Evolutionary conservation across 2,797 vertebrate genomes (phyloP).

Genomic region (Borostomias antarcticus): DNA sequence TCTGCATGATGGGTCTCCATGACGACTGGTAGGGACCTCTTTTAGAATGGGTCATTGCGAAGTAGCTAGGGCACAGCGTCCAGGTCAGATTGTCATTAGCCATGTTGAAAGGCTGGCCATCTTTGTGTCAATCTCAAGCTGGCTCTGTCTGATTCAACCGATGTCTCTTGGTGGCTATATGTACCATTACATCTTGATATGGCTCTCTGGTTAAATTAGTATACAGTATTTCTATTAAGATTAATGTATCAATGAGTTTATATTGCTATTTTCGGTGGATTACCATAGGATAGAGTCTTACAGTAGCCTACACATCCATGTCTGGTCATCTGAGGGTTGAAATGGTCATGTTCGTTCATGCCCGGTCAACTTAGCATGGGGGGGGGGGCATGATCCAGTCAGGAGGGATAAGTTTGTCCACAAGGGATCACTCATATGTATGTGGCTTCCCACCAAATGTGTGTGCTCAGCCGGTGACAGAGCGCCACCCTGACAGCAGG

Average conservation of each 20-base stretch:
- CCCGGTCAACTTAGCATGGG: neutral
- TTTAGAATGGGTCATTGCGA: neutral
- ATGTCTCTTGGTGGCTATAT: no score
- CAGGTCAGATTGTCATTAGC: constrained; percentile 54
- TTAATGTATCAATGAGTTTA: no score
- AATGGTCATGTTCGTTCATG: no score
- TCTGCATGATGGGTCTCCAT: constrained; percentile 33
- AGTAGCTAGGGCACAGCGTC: constrained; percentile 45
- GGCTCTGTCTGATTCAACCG: neutral
- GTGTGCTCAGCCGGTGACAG: neutral
- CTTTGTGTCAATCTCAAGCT: neutral
- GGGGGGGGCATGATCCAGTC: neutral
- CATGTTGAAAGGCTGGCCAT: constrained; percentile 42
- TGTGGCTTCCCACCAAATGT: constrained; percentile 22
- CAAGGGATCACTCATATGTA: constrained; percentile 10
- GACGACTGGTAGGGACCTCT: constrained; percentile 22
- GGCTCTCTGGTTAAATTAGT: no score
- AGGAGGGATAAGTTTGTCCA: constrained; percentile 26
- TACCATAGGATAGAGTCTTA: no score
- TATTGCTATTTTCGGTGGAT: neutral
- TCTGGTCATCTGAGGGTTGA: no score
- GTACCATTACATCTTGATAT: neutral
- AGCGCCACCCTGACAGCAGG: neutral
- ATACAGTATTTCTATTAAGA: neutral
- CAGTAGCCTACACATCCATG: no score